phyloP scores from a whole-genome alignment of 2,113 vertebrate species.

The Salvator merianae region DNA sequence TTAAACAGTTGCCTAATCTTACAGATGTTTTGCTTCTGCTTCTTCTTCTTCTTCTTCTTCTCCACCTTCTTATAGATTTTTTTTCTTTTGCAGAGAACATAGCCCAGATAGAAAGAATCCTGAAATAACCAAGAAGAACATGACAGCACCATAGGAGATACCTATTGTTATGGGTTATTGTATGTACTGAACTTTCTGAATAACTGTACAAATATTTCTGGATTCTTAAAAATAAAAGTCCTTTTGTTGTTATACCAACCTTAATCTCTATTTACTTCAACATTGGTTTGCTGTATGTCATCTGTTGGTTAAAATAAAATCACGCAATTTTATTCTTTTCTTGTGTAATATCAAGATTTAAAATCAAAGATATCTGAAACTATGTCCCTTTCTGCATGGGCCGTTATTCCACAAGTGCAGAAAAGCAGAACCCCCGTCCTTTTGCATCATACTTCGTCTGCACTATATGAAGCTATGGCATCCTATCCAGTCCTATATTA shows the following conservation, averaged over 20 bases:
- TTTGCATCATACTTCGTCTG: too few relatives aligned
- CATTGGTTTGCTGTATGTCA: background rate
- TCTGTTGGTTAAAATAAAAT: background rate
- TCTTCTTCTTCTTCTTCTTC: background rate
- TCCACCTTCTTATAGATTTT: conserved; percentile 20
- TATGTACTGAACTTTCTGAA: background rate
- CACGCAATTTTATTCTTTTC: background rate
- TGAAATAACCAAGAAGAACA: background rate
- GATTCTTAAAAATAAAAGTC: background rate
- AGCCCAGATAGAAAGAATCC: background rate
- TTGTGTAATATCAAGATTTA: background rate
- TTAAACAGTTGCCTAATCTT: background rate
- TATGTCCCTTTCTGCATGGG: too few relatives aligned
- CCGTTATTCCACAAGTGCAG: too few relatives aligned
- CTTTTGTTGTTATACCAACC: background rate
- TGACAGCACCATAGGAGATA: background rate
- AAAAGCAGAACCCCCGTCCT: too few relatives aligned
- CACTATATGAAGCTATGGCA: too few relatives aligned
- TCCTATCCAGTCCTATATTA: too few relatives aligned
- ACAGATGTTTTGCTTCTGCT: background rate
- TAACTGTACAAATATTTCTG: background rate
- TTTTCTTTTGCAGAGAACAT: background rate
- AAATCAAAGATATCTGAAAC: background rate
- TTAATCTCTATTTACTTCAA: background rate
- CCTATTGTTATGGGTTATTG: background rate